Percentiles rank a stretch among this genome's conserved stretches.
Evolutionary conservation across 2,888 invertebrate species (phyloP).

Genomic region (Punctoribates punctum): DNA sequence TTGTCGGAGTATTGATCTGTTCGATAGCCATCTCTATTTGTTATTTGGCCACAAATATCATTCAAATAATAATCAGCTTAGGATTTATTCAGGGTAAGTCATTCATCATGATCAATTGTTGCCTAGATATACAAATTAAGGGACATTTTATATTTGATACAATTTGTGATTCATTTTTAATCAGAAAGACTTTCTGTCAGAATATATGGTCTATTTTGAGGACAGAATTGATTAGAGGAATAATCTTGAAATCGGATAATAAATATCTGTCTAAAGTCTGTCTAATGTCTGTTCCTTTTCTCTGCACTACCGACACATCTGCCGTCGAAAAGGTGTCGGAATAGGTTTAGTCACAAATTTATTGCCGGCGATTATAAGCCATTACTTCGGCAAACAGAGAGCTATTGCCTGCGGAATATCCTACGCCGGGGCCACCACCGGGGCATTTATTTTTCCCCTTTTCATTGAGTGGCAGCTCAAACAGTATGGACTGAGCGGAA

Average conservation of each 20-base stretch:
- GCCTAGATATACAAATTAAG: background rate
- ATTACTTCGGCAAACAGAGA: conserved; percentile 44
- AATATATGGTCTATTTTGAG: background rate
- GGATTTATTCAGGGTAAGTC: conserved; percentile 46
- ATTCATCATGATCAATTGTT: background rate
- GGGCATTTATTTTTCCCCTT: conserved; percentile 47
- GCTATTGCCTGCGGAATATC: conserved; percentile 46
- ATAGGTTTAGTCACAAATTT: conserved; percentile 46
- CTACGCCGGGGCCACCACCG: conserved; percentile 45
- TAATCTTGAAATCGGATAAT: no score
- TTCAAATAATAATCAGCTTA: conserved; percentile 41
- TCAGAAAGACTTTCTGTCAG: no score
- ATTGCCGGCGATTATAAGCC: conserved; percentile 46
- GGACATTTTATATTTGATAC: background rate
- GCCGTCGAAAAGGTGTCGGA: conserved; percentile 45
- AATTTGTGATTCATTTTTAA: no score
- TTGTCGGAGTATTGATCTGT: conserved; percentile 42
- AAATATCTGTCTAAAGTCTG: no score
- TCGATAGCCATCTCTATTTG: conserved; percentile 42
- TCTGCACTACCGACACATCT: background rate
- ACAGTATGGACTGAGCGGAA: conserved; percentile 44
- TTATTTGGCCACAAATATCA: conserved; percentile 43
- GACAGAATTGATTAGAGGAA: no score
- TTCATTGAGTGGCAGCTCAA: conserved; percentile 43
- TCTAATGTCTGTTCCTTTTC: background rate